Conservation (phyloP, 1,140 invertebrate genomes). For the Drosophila cardini region DNA sequence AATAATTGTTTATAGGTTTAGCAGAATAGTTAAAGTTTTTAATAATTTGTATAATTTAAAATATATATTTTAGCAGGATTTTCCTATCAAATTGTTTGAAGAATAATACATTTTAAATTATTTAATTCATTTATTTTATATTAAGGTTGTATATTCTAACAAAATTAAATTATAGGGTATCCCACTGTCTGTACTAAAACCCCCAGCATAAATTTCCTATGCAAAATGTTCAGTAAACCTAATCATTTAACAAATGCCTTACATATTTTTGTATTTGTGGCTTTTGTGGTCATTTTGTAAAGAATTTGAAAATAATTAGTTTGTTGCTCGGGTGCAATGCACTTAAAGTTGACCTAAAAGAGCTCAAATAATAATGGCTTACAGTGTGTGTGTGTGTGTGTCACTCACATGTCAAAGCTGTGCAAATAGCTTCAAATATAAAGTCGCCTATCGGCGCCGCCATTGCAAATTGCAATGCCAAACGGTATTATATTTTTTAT, state of each 20-base stretch:
- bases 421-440: conserved; percentile 20
- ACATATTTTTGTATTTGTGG: conserved; percentile 38
- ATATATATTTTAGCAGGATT: too few relatives aligned
- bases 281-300: conserved; percentile 42
- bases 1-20: neutral
- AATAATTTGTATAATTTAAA: too few relatives aligned
- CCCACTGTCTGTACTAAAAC: neutral
- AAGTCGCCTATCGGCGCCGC: conserved; percentile 52
- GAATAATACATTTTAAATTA: too few relatives aligned
- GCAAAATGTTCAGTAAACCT: neutral
- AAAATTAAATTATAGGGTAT: neutral
- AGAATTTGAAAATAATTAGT: conserved; percentile 64
- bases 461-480: conserved; percentile 21
- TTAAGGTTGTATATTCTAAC: too few relatives aligned
- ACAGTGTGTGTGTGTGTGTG: conserved; percentile 29
- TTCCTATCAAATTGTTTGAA: too few relatives aligned
- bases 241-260: conserved; percentile 19
- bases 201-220: too few relatives aligned
- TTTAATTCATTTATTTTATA: too few relatives aligned
- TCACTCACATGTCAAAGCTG: conserved; percentile 54
- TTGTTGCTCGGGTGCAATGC: conserved; percentile 57
- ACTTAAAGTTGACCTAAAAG: conserved; percentile 21
- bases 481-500: conserved; percentile 39
- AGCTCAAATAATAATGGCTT: neutral
- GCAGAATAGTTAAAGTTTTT: too few relatives aligned